These are phyloP conservation scores for Belgica antarctica DNA, from an alignment of 2,888 invertebrate species.

Conservation along the genomic window DNA sequence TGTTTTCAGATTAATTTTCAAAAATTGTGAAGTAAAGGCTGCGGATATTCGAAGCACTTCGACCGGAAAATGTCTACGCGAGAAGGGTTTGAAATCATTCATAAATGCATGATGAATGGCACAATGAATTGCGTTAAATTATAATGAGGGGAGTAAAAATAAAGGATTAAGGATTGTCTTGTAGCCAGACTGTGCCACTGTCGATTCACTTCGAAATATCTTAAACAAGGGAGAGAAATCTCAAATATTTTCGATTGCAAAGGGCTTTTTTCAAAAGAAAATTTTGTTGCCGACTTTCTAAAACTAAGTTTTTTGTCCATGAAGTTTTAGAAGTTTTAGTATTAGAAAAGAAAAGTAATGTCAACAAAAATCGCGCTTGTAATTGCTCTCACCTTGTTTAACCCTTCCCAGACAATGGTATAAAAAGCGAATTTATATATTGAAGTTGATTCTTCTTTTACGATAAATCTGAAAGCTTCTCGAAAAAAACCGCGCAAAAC, in stretches of 20 bases:
- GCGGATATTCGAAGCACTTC: neutral
- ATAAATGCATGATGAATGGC: neutral
- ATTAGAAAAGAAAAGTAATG: too few relatives aligned
- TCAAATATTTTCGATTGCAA: slow-evolving; percentile 2
- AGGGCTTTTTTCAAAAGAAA: too few relatives aligned
- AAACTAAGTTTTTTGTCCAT: too few relatives aligned
- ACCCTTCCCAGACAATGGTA: too few relatives aligned
- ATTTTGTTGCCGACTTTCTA: too few relatives aligned
- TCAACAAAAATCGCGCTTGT: too few relatives aligned
- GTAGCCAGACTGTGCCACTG: slow-evolving; percentile 6
- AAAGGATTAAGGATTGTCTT: slow-evolving; percentile 44
- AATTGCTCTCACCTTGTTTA: too few relatives aligned
- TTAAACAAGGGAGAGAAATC: slow-evolving; percentile 13
- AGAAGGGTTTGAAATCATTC: neutral
- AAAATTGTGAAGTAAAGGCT: neutral
- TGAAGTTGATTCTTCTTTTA: too few relatives aligned
- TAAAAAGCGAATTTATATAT: too few relatives aligned
- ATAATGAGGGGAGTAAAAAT: slow-evolving; percentile 31
- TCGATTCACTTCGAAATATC: neutral
- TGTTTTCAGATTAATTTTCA: neutral
- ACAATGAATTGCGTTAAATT: slow-evolving; percentile 26
- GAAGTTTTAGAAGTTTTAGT: too few relatives aligned
- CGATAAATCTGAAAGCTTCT: too few relatives aligned
- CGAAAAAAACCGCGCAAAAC: too few relatives aligned
- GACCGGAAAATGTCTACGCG: slow-evolving; percentile 5